Evolutionary conservation across 2,113 vertebrate species (phyloP).

Genomic region (Elanoides forficatus): DNA sequence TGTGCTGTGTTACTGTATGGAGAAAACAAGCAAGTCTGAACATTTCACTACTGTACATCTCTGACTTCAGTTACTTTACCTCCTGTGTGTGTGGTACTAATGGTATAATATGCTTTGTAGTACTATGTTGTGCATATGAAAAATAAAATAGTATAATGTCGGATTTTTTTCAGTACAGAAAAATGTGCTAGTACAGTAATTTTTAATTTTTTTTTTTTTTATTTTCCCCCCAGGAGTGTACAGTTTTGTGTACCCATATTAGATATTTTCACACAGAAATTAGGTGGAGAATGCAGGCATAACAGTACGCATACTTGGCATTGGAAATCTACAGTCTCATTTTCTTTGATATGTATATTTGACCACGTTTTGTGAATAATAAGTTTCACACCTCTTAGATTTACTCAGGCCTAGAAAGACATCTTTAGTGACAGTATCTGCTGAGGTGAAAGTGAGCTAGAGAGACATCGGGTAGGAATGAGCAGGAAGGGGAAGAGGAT

Average conservation of each 20-base stretch:
- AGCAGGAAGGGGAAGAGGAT: background rate
- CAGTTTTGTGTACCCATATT: background rate
- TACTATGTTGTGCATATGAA: background rate
- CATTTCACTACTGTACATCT: background rate
- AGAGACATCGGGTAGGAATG: background rate
- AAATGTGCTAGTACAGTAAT: background rate
- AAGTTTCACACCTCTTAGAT: background rate
- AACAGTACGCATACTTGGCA: background rate
- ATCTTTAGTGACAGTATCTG: background rate
- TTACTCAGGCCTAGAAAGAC: background rate
- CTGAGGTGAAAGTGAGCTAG: background rate
- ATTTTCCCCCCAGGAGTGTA: too few species aligned
- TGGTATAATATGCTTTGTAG: background rate
- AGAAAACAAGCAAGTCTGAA: background rate
- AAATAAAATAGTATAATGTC: background rate
- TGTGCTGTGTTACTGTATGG: background rate
- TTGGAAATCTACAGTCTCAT: background rate
- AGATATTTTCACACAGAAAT: background rate
- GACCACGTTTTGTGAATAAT: background rate
- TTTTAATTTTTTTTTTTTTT: background rate
- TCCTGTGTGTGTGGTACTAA: background rate
- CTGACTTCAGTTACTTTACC: conserved; percentile 32
- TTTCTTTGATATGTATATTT: background rate
- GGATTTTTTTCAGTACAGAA: background rate
- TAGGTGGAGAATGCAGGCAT: background rate